Evolutionary conservation across 2,113 vertebrate genomes (phyloP), one percentile per base, ranked within the genome.

Genomic region (Melierax canorus): DNA sequence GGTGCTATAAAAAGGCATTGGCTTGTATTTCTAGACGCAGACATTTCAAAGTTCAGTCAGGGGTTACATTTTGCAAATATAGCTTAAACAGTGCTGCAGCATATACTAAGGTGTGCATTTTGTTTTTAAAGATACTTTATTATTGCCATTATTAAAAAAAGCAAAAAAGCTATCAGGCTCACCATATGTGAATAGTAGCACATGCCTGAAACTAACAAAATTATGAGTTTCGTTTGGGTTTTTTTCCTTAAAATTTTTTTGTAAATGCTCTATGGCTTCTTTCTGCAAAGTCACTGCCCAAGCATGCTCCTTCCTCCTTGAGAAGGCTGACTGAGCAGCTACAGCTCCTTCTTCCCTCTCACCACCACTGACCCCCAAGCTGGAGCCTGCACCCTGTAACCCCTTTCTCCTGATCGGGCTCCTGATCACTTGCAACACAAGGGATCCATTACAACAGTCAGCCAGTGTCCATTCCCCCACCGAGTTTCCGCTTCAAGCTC

Each of bases 1-100:
- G 12, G 29, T 85, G 46, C 92, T 95, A 85, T 95, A 97, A 97
- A 97, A 93, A 94, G 41, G 29, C 29, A 76, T 66, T 69, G 59
- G 39, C 34, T 91, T 83, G 15, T 36, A 24, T 59, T 86, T 96
- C 59, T 43, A 91, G 69, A 72, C 78, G 69, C 26, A 79, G 43
- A 16, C 12, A 74, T 91, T 92, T 77, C 27, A 50, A 71, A 94
- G 53, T 89, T 91, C 77, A 68, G 22, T 78, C 43, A 55, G 26
- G 21, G 74, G 82, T 92, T 63, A 43, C 20, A 30, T 71, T 86
- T 92, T 90, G 53, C 81, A 82, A 76, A 50, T 15, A 32, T 13
- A 90, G 39, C 22, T 85, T 34, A 53, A 77, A 75, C 38, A 89
- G 29, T 24, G 79, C 76, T 60, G 30, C 53, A 69, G 53, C 24